A percentile compares a stretch with the other conserved stretches of the same genome.
phyloP scores from a whole-genome alignment of 2,888 invertebrate species.

The Melieria picta region DNA sequence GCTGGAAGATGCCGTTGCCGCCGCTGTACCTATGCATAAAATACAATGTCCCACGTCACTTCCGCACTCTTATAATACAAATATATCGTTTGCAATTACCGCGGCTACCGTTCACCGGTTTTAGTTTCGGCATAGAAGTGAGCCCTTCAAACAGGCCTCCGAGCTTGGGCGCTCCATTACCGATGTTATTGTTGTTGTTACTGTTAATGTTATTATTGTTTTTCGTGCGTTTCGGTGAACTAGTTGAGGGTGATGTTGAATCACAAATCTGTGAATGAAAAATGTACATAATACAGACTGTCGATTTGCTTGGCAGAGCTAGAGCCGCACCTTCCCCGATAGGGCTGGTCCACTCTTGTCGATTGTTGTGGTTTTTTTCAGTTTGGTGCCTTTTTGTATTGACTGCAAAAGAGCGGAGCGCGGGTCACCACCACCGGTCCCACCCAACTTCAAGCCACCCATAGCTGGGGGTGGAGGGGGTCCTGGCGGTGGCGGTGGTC shows the following conservation, averaged over 20 bases:
- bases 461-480: slow-evolving; percentile 76
- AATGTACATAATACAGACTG: background rate
- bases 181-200: slow-evolving; percentile 46
- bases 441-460: slow-evolving; percentile 62
- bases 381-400: slow-evolving; percentile 81
- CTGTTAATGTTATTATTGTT: slow-evolving; percentile 47
- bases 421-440: slow-evolving; percentile 68
- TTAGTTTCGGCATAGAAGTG: slow-evolving; percentile 65
- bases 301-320: background rate
- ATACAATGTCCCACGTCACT: too few species aligned
- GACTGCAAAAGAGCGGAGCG: slow-evolving; percentile 80
- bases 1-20: slow-evolving; percentile 37
- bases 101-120: slow-evolving; percentile 64
- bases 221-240: slow-evolving; percentile 45
- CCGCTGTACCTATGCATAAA: slow-evolving; percentile 6
- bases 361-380: slow-evolving; percentile 88
- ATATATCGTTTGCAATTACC: slow-evolving; percentile 45
- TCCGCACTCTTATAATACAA: background rate
- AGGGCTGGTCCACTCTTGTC: slow-evolving; percentile 88
- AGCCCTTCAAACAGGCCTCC: slow-evolving; percentile 65
- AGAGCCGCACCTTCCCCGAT: slow-evolving; percentile 70
- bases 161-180: slow-evolving; percentile 63
- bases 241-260: slow-evolving; percentile 36
- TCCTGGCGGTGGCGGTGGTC: slow-evolving; percentile 71
- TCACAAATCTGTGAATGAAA: slow-evolving; percentile 42